These are phyloP conservation scores for Pogoniulus pusillus DNA, from an alignment of 2,797 vertebrate species.

Conservation along the genomic window DNA sequence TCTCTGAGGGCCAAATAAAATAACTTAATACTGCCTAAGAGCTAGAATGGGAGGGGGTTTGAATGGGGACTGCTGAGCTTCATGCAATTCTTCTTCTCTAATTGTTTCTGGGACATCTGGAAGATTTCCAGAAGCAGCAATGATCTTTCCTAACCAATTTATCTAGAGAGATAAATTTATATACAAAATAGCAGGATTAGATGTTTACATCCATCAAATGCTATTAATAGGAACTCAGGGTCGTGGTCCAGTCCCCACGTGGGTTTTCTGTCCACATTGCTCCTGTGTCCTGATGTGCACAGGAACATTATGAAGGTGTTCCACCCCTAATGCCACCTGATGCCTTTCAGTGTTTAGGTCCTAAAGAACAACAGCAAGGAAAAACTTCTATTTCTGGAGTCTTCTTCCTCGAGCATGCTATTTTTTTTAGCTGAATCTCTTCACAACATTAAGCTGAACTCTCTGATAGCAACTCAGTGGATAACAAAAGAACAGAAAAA, in stretches of 20 bases:
- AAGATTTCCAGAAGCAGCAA: background rate
- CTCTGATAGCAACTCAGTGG: background rate
- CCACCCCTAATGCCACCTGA: background rate
- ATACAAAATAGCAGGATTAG: background rate
- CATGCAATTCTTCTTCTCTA: background rate
- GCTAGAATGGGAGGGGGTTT: background rate
- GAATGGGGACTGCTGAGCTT: background rate
- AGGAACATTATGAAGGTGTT: background rate
- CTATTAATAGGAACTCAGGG: background rate
- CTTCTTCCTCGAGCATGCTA: background rate
- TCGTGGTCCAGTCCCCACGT: rapidly evolving
- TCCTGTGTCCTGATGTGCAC: background rate
- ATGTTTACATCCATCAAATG: background rate
- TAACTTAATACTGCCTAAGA: background rate
- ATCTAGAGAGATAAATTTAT: background rate
- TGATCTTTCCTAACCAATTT: background rate
- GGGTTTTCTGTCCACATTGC: rapidly evolving
- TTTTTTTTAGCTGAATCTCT: background rate
- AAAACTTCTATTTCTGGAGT: background rate
- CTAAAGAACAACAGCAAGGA: background rate
- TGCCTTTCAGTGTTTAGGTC: background rate
- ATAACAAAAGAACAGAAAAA: background rate
- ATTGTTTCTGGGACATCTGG: background rate
- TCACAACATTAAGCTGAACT: background rate
- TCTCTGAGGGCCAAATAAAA: background rate